phyloP scores from a whole-genome alignment of 2,797 vertebrate species.

The Sus cebifrons region DNA sequence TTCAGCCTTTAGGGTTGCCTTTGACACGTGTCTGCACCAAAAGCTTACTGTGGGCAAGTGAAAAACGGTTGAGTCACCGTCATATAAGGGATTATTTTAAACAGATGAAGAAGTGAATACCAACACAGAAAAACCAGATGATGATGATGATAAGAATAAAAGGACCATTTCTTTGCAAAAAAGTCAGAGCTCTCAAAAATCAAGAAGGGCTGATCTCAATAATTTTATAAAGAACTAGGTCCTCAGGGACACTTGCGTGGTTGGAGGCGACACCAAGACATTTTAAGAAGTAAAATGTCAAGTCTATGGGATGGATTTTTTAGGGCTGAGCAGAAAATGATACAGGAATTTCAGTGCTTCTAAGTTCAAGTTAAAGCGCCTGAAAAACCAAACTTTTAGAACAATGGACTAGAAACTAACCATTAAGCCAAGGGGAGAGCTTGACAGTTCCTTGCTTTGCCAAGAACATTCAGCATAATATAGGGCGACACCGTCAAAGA shows the following conservation, averaged over 20 bases:
- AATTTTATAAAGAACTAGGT: background rate
- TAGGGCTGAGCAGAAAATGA: background rate
- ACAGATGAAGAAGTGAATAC: conserved; percentile 46
- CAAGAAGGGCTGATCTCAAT: background rate
- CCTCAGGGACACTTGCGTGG: background rate
- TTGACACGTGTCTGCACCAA: background rate
- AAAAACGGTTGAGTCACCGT: background rate
- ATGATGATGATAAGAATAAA: background rate
- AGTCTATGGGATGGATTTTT: background rate
- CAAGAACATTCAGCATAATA: background rate
- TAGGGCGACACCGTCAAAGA: background rate
- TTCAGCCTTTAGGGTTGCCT: background rate
- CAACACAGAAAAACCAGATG: background rate
- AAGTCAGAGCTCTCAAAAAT: background rate
- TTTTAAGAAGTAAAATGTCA: conserved; percentile 23
- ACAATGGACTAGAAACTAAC: background rate
- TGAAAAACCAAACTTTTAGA: background rate
- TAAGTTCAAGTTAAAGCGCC: conserved; percentile 36
- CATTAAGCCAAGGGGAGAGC: background rate
- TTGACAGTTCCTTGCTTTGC: background rate
- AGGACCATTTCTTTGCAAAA: background rate
- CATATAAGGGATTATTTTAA: conserved; percentile 25
- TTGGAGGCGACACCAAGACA: background rate
- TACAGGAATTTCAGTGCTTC: conserved; percentile 18
- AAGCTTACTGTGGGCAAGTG: background rate